A percentile compares a stretch with the other conserved stretches of the same genome.
Evolutionary conservation across 2,113 vertebrate genomes (phyloP).

Genomic region (Scopus umbretta): DNA sequence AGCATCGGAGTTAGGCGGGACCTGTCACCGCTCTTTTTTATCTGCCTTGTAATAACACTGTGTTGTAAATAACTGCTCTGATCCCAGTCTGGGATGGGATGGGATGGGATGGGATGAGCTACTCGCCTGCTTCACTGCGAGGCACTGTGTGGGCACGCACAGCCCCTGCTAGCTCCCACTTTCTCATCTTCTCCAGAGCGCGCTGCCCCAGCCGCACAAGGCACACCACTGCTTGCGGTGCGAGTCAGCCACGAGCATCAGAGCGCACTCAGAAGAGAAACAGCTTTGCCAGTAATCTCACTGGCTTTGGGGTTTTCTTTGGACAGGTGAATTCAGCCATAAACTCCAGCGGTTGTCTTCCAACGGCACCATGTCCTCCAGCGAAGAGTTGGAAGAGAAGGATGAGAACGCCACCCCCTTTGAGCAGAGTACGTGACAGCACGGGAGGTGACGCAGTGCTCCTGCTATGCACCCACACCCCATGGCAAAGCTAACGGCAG

Average conservation of each 20-base stretch:
- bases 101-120: not conserved
- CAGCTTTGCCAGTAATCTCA: not conserved
- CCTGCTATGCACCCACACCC: fast-evolving
- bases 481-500: fast-evolving
- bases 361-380: conserved; percentile 82
- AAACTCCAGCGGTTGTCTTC: conserved; percentile 79
- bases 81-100: not conserved
- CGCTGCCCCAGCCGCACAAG: not conserved
- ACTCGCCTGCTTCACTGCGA: not conserved
- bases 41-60: not conserved
- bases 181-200: not conserved
- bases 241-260: not conserved
- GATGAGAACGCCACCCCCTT: conserved; percentile 74
- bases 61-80: not conserved
- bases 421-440: conserved; percentile 75
- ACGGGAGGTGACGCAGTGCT: fast-evolving
- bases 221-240: too few relatives aligned
- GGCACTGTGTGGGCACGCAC: fast-evolving
- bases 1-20: not conserved
- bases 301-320: not conserved
- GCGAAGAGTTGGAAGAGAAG: conserved; percentile 82
- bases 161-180: not conserved
- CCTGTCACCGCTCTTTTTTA: not conserved
- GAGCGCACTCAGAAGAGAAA: not conserved
- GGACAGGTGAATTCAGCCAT: conserved; percentile 77